Conservation (phyloP, 2,113 vertebrate genomes). For the Zosterops lateralis region DNA sequence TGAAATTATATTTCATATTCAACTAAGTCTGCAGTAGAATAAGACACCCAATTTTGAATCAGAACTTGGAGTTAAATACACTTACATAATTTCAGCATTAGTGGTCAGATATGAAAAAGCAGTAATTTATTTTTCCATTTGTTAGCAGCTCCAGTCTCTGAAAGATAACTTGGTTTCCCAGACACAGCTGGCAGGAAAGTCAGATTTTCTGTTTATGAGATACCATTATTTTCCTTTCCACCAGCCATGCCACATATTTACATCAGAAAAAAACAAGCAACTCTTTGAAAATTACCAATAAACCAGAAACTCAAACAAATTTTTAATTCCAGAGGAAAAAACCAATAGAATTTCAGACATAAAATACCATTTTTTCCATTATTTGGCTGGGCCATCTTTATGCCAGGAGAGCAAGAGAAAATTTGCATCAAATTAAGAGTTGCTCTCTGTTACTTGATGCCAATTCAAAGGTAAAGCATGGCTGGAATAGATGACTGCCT, state of each 20-base stretch:
- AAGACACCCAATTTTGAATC: background rate
- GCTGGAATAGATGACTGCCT: background rate
- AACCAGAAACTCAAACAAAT: background rate
- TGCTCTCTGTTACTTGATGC: background rate
- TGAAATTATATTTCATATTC: background rate
- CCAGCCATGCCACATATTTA: accelerated
- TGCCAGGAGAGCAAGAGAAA: background rate
- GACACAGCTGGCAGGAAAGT: background rate
- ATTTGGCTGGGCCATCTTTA: background rate
- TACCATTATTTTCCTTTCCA: background rate
- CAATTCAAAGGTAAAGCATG: background rate
- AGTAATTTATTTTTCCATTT: background rate
- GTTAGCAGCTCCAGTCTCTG: background rate
- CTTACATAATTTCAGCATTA: background rate
- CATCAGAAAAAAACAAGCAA: background rate
- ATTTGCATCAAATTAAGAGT: background rate
- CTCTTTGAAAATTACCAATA: background rate
- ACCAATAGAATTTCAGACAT: background rate
- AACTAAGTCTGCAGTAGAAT: background rate
- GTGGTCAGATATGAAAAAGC: background rate
- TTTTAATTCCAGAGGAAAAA: background rate
- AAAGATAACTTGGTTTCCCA: background rate
- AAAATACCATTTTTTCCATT: background rate
- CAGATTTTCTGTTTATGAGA: background rate
- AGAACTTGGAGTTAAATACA: background rate